Evolutionary conservation across 1,140 invertebrate species (phyloP), one percentile per base, ranked within the genome.

Genomic region (Drosophila seguyi): DNA sequence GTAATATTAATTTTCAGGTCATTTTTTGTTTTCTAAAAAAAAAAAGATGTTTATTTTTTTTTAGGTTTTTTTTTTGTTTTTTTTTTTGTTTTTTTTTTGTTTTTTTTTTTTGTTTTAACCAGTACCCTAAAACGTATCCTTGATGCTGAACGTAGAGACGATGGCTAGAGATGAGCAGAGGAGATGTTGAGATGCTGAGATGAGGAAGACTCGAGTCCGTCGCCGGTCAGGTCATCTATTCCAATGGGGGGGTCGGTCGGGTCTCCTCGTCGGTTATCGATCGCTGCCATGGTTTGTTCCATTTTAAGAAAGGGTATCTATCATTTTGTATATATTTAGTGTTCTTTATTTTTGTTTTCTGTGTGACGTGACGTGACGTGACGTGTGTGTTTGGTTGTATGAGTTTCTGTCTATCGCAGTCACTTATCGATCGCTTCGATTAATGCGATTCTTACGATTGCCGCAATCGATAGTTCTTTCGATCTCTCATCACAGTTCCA

Each of bases 71-170:
- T 36, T 60, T 67, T 78, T 65, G 41, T 50, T 52, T 63, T 50
- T 57, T 36, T 68, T 27, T 61, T 69, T 69, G 62, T 41, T 72
- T 72, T 67, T 78, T 65, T 44, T 50, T 52, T 63, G 44, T 57
- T 36, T 68, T 27, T 61, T 69, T 69, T 66, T 41, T 72, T 72
- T 83, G 69, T 63, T 77, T 67, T 75, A 80, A 85, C 82, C 82
- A 85, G 82, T 85, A 85, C 82, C 82, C 82, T 85, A 85, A 69
- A 68, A 67, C 76, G 57, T 57, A 84, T 72, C 68, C 68, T 72
- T 59, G 68, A 45, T 72, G 68, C 44, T 59, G 68, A 39, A 53
- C 47, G 62, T 18, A 31, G 36, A 66, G 65, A 34, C 42, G 45
- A 50, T 45, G 45, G 45, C 41, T 67, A 67, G 44, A 71, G 68